phyloP scores from a whole-genome alignment of 2,113 vertebrate genomes.

The Carassius carassius region DNA sequence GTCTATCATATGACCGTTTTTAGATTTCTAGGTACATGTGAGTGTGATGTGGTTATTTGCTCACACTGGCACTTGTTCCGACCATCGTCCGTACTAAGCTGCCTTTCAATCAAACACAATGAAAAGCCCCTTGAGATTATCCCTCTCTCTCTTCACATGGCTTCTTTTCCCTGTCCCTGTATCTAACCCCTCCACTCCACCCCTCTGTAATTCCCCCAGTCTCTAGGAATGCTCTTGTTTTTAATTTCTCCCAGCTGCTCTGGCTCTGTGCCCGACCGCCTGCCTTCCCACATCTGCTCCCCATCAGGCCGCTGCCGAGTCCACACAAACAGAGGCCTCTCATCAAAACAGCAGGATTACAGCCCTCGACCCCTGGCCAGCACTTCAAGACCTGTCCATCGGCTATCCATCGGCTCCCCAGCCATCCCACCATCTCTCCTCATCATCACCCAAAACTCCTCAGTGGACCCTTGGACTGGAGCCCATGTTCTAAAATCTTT shows the following conservation, averaged over 20 bases:
- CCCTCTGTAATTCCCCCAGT: conserved; percentile 79
- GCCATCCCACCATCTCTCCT: conserved; percentile 47
- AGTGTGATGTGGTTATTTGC: neutral
- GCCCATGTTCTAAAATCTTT: neutral
- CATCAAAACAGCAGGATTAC: conserved; percentile 75
- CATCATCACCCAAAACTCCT: conserved; percentile 64
- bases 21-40: neutral
- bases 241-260: conserved; percentile 89
- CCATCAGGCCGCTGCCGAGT: conserved; percentile 78
- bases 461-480: conserved; percentile 48
- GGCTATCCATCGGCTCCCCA: neutral
- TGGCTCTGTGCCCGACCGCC: conserved; percentile 79
- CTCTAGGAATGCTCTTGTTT: conserved; percentile 79
- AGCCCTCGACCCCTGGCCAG: conserved; percentile 70
- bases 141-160: conserved; percentile 58
- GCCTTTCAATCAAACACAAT: conserved; percentile 63
- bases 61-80: conserved; percentile 47
- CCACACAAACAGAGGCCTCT: conserved; percentile 80
- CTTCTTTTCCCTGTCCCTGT: conserved; percentile 50
- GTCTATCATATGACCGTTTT: neutral
- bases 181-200: conserved; percentile 40
- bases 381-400: conserved; percentile 41
- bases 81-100: conserved; percentile 63
- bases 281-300: conserved; percentile 90
- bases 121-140: conserved; percentile 62